Base-by-base conservation (phyloP, 2,888 invertebrate genomes). In the Diachrysia chrysitis region DNA sequence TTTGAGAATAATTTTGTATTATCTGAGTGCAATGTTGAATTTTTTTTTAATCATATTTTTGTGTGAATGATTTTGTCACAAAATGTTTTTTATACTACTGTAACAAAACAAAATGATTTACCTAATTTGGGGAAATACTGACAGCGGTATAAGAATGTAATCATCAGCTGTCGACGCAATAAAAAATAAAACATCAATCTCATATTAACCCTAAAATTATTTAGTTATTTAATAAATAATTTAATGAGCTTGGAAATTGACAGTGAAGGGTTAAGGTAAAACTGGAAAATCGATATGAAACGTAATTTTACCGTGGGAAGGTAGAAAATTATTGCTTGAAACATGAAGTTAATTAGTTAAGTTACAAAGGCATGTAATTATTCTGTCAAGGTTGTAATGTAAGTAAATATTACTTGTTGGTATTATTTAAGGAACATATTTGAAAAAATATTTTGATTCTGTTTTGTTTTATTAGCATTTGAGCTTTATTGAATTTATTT, bases 331-430 rank as follows among this genome's bases (percentile, higher is more conserved):
- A 65, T 60, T 69, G 51, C 58, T 60, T 12, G 16, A 32, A 77
- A 71, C 68, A 37, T 66, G 57, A 69, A 71, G 67, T 69, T 71
- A 76, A 79, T 79, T 76, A 71, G 67, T 64, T 25, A 66, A 68
- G 58, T 68, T 68, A 66, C 46, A 64, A 67, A 63, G 58, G 51
- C 14, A 65, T 23, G 46, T 76, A 70, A 73, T 78, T 76, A 70
- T 61, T 58, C 25, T 23, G 53, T 68, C 55, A 76, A 69, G 67
- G 73, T 65, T 19, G 48, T 58, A 58, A 55, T 57, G 16, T 57
- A 67, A 29, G 35, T 74, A 71, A 78, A 71, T 66, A 68, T 67
- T 61, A 62, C n/a, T 3, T 2, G 17, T 46, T 16, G 29, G 48
- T 61, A 16, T 46, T 61, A 46, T 21, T 23, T 63, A n/a, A 14